These are phyloP conservation scores for Papilio dardanus DNA, from an alignment of 1,140 invertebrate genomes.

Conservation along the genomic window DNA sequence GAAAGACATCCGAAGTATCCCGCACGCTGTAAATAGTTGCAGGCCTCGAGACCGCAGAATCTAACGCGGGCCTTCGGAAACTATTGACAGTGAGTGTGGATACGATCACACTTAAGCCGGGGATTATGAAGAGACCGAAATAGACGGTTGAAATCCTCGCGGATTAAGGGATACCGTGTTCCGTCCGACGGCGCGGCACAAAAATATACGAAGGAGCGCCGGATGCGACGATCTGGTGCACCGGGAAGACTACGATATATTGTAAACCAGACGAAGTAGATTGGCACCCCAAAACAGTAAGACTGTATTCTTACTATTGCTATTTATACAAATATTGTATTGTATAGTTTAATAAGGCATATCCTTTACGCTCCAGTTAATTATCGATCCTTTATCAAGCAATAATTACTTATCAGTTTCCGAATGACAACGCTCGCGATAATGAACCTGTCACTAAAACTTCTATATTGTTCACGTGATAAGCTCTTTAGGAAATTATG, in stretches of 20 bases:
- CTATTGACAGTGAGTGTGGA: slow-evolving; percentile 82
- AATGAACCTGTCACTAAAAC: slow-evolving; percentile 29
- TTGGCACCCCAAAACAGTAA: too few species aligned
- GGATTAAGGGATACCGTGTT: slow-evolving; percentile 81
- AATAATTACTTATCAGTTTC: slow-evolving; percentile 37
- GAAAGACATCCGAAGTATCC: slow-evolving; percentile 70
- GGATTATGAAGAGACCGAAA: slow-evolving; percentile 81
- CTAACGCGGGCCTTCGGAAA: slow-evolving; percentile 76
- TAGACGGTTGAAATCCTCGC: slow-evolving; percentile 79
- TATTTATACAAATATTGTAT: background rate
- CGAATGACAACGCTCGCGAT: slow-evolving; percentile 31
- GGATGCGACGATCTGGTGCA: slow-evolving; percentile 80
- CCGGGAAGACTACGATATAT: slow-evolving; percentile 70
- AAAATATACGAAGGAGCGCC: slow-evolving; percentile 78
- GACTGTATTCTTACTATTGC: too few species aligned
- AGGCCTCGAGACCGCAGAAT: slow-evolving; percentile 73
- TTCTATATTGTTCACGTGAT: slow-evolving; percentile 6
- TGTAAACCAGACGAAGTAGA: slow-evolving; percentile 54
- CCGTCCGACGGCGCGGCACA: slow-evolving; percentile 76
- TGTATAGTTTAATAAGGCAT: slow-evolving; percentile 6
- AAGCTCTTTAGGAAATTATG: background rate
- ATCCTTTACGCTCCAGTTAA: slow-evolving; percentile 34
- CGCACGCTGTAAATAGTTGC: slow-evolving; percentile 70
- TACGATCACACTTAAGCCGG: slow-evolving; percentile 79
- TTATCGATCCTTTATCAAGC: slow-evolving; percentile 38